phyloP scores from a whole-genome alignment of 2,113 vertebrate species.

The Fulmarus glacialis region DNA sequence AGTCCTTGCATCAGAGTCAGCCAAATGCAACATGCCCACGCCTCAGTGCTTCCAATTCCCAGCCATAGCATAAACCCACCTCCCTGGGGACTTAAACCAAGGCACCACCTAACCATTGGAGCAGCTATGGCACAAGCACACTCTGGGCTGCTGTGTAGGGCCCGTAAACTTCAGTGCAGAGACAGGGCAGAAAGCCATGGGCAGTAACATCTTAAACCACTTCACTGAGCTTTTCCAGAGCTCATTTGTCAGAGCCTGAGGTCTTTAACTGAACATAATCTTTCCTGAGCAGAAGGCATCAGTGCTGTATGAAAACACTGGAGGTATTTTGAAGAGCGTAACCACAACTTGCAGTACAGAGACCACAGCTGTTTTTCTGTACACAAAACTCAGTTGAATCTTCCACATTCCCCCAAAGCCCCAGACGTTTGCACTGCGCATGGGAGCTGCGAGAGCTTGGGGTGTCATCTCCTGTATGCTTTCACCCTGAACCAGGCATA shows the following conservation, averaged over 20 bases:
- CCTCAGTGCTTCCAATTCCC: neutral
- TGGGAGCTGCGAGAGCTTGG: neutral
- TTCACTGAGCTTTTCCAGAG: neutral
- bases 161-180: neutral
- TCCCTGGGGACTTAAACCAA: neutral
- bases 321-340: neutral
- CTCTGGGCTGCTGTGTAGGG: neutral
- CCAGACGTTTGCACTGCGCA: fast-evolving
- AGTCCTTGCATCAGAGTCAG: neutral
- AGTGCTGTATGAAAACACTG: neutral
- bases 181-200: neutral
- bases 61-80: fast-evolving
- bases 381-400: neutral
- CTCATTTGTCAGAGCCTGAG: neutral
- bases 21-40: fast-evolving
- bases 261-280: neutral
- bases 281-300: neutral
- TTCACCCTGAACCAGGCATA: neutral
- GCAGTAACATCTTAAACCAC: neutral
- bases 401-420: neutral
- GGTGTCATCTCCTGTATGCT: neutral
- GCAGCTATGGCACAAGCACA: neutral
- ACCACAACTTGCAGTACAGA: neutral
- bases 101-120: neutral
- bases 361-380: neutral